Evolutionary conservation across 2,113 vertebrate genomes (phyloP), one percentile per base, ranked within the genome.

Genomic region (Caranx ignobilis): DNA sequence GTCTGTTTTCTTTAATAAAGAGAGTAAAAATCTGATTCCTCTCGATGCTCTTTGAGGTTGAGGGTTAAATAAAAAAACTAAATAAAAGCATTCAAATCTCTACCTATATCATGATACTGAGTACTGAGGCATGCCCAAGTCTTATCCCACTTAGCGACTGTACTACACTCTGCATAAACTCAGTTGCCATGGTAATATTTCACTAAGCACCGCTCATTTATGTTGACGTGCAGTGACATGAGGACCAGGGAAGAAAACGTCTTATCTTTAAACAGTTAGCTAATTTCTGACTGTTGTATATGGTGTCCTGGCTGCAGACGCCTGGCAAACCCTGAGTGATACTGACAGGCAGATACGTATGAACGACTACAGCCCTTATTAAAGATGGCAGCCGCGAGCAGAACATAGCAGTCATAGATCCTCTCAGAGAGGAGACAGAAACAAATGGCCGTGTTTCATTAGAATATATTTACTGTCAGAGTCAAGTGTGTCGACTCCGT

Each of bases 361-460:
- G 70, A 85, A 60, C 26, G 61, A 72, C 67, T 67, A n/a, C 57
- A 55, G 67, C 55, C 43, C 72, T 76, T 66, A 84, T 82, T 80
- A 79, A 82, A 86, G 54, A 87, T 71, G 82, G 80, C 85, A 83
- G 84, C 37, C 71, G 34, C 41, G 56, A 75, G 37, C 54, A 67
- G 79, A 75, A 81, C 77, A 48, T 55, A 41, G 37, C 55, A 54
- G 65, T 75, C 69, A 16, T 7, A 15, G 47, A 52, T 57, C 68
- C 26, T 57, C 68, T n/a, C 34, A 7, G 19, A 61, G 64, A 34
- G 64, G 50, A 65, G 78, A 67, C 32, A 62, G 75, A 63, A 78
- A 60, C 32, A 60, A 81, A 81, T 26, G 56, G 57, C 16, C 57
- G 4, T 15, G 47, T 81, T 57, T 61, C 15, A 55, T 59, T 54